Conservation (phyloP, 2,113 vertebrate species). For the Callocephalon fimbriatum region DNA sequence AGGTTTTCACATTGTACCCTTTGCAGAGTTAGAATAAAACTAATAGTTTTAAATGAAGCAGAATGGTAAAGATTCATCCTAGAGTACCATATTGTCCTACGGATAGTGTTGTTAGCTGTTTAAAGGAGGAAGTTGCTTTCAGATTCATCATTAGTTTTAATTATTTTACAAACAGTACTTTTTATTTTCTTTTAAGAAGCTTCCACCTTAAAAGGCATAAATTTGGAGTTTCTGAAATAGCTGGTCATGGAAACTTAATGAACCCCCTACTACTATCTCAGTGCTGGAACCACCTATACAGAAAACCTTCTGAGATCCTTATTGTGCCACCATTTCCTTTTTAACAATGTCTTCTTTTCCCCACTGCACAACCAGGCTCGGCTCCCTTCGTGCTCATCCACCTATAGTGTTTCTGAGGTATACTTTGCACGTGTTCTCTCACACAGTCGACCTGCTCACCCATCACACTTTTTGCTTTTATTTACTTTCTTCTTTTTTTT, state of each 20-base stretch:
- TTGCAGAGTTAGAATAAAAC: background rate
- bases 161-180: background rate
- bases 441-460: constrained; percentile 75
- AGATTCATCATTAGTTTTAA: background rate
- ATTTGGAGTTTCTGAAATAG: constrained; percentile 56
- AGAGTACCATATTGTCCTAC: background rate
- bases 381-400: constrained; percentile 99
- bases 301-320: constrained; percentile 78
- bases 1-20: background rate
- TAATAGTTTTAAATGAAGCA: background rate
- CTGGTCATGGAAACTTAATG: constrained; percentile 63
- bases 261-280: constrained; percentile 73
- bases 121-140: background rate
- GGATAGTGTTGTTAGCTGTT: background rate
- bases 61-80: background rate
- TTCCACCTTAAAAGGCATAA: constrained; percentile 68
- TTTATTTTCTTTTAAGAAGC: background rate
- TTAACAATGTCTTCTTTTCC: constrained; percentile 90
- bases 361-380: constrained; percentile 95
- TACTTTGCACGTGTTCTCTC: constrained; percentile 93
- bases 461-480: constrained; percentile 70
- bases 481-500: constrained; percentile 71
- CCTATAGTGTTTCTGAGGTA: constrained; percentile 99
- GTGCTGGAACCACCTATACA: constrained; percentile 76
- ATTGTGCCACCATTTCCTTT: constrained; percentile 78